phyloP scores from a whole-genome alignment of 2,888 invertebrate species.

The Macropis europaea region DNA sequence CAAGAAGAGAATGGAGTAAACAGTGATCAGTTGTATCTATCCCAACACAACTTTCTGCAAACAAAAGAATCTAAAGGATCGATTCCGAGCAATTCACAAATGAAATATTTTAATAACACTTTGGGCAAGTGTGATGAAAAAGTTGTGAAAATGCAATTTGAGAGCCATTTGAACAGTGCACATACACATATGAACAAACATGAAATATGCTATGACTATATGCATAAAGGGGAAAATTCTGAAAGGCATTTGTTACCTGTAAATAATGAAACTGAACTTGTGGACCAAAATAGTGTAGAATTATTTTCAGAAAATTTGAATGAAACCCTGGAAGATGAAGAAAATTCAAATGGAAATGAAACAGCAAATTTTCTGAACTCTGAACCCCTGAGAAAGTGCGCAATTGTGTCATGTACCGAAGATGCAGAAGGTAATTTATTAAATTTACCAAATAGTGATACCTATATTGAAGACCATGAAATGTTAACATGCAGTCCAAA shows the following conservation, averaged over 20 bases:
- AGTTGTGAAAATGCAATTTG: background rate
- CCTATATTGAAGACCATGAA: background rate
- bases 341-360: background rate
- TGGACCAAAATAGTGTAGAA: slow-evolving; percentile 17
- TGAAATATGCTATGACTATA: background rate
- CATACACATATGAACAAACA: background rate
- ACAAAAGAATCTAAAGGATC: background rate
- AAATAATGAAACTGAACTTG: slow-evolving; percentile 7
- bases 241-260: background rate
- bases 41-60: background rate
- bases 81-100: background rate
- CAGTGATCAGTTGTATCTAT: background rate
- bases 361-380: background rate
- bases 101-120: background rate
- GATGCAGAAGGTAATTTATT: background rate
- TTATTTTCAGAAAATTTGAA: slow-evolving; percentile 28
- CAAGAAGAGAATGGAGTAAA: background rate
- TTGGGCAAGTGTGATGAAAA: background rate
- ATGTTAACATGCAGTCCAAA: slow-evolving; percentile 18
- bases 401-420: background rate
- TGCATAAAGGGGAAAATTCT: background rate
- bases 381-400: background rate
- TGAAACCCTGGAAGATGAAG: background rate
- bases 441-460: background rate
- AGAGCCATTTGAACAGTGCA: background rate